A percentile compares a stretch with the other conserved stretches of the same genome.
Evolutionary conservation across 2,888 invertebrate species (phyloP).

Genomic region (Parthenolecanium corni): DNA sequence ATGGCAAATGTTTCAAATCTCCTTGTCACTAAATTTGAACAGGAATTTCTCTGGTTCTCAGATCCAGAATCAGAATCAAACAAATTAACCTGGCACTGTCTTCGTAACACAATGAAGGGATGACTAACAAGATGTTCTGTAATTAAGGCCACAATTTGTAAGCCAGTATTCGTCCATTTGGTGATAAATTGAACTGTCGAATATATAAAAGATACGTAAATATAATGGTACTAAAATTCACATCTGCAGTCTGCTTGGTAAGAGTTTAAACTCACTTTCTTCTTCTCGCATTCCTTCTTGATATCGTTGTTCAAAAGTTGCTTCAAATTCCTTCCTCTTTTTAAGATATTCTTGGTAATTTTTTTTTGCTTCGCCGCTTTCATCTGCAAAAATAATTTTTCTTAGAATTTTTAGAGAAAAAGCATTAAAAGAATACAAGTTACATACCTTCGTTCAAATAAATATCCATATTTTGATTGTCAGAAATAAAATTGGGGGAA

Average conservation of each 20-base stretch:
- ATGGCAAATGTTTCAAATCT: too few relatives aligned
- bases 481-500: neutral
- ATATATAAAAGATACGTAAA: neutral
- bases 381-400: too few relatives aligned
- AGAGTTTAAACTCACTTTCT: conserved; percentile 2
- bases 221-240: neutral
- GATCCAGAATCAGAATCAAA: too few relatives aligned
- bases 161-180: conserved; percentile 18
- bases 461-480: neutral
- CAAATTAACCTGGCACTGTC: conserved; percentile 78
- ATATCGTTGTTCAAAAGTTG: conserved; percentile 4
- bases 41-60: neutral
- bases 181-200: conserved; percentile 1
- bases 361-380: neutral
- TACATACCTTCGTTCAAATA: neutral
- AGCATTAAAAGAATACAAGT: neutral
- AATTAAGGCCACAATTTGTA: conserved; percentile 16
- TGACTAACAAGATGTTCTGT: conserved; percentile 72
- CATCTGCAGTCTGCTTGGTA: neutral
- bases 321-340: conserved; percentile 11
- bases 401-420: too few relatives aligned
- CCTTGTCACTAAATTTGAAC: too few relatives aligned
- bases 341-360: neutral
- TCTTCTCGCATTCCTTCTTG: conserved; percentile 16
- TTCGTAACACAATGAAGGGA: conserved; percentile 80